phyloP scores from a whole-genome alignment of 2,113 vertebrate genomes.

The Steatornis caripensis region DNA sequence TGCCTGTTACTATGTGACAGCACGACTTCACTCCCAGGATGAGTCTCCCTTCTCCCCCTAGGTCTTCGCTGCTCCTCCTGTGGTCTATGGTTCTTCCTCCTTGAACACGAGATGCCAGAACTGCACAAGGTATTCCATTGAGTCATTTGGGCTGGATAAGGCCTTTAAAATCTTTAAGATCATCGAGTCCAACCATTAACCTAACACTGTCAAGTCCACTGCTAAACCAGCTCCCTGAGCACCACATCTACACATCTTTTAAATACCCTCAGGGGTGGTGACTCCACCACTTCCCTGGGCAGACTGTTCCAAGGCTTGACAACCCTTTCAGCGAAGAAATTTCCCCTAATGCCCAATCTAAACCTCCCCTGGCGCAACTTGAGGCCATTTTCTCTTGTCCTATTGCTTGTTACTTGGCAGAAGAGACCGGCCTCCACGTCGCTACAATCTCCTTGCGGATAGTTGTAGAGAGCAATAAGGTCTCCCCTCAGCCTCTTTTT shows the following conservation, averaged over 20 bases:
- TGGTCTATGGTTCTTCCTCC: background rate
- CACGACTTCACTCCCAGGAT: background rate
- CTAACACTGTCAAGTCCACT: background rate
- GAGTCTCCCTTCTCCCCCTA: background rate
- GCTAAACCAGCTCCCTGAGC: background rate
- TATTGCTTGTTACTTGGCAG: fast-evolving
- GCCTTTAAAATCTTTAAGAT: background rate
- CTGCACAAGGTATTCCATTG: background rate
- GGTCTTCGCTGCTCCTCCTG: background rate
- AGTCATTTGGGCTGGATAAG: background rate
- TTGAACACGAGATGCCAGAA: background rate
- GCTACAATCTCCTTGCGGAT: fast-evolving
- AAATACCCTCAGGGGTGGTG: background rate
- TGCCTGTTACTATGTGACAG: background rate
- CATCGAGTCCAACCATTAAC: background rate
- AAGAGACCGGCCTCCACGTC: fast-evolving
- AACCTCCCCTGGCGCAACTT: background rate
- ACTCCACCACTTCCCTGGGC: background rate
- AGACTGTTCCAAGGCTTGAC: background rate
- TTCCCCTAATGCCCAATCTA: background rate
- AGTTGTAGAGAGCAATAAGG: fast-evolving
- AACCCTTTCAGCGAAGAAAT: background rate
- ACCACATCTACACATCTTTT: background rate
- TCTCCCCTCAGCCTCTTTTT: background rate
- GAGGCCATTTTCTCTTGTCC: background rate